phyloP scores from a whole-genome alignment of 1,140 invertebrate genomes.

The Drosophila prosaltans region DNA sequence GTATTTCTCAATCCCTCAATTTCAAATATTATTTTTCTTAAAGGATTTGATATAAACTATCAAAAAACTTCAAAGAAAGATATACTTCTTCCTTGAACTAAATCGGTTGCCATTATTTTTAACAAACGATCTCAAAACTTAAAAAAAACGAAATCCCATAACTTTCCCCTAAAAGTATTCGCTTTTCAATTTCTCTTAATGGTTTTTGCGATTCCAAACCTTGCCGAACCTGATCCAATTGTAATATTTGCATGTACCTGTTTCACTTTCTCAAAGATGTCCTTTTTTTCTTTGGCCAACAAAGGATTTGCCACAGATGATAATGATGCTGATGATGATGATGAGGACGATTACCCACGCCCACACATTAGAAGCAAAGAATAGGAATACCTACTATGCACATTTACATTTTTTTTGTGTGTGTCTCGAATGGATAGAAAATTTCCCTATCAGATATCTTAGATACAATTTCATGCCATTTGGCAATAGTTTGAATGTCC shows the following conservation, averaged over 20 bases:
- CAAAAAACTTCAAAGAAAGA: no score
- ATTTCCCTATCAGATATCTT: conserved; percentile 57
- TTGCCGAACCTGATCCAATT: conserved; percentile 3
- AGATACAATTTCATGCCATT: conserved; percentile 66
- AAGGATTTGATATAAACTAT: no score
- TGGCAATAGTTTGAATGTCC: conserved; percentile 68
- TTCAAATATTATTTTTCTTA: no score
- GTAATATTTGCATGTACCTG: background rate
- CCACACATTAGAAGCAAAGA: conserved; percentile 57
- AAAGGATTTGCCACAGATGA: conserved; percentile 3
- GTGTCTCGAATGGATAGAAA: conserved; percentile 20
- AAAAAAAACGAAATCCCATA: no score
- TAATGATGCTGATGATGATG: conserved; percentile 6
- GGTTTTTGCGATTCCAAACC: no score
- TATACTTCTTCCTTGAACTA: no score
- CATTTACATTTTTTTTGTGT: background rate
- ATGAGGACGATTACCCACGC: conserved; percentile 61
- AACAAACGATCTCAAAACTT: no score
- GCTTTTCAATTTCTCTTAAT: no score
- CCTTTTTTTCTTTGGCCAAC: conserved; percentile 2
- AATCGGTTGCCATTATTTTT: no score
- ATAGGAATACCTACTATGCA: conserved; percentile 20
- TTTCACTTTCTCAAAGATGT: conserved; percentile 8
- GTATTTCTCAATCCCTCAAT: no score
- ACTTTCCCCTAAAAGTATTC: no score